Conservation (phyloP, 2,888 invertebrate genomes). For the Oligia fasciuncula region DNA sequence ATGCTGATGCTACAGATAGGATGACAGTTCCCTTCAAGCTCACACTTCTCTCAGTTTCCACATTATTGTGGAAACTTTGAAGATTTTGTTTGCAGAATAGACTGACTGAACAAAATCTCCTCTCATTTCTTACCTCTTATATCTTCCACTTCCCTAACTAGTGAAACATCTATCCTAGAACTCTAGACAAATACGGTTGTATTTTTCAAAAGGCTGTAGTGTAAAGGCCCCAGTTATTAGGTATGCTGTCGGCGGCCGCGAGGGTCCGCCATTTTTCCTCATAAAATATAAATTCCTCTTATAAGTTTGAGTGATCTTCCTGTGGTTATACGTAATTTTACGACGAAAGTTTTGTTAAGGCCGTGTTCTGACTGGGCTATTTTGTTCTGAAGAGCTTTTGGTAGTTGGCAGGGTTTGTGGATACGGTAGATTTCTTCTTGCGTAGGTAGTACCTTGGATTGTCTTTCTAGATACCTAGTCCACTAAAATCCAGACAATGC, state of each 20-base stretch:
- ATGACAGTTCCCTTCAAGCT: no score
- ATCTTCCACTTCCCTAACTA: constrained; percentile 17
- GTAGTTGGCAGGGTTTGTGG: background rate
- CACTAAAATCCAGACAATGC: background rate
- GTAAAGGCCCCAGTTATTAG: constrained; percentile 66
- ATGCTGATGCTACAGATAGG: no score
- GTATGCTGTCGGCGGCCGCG: constrained; percentile 73
- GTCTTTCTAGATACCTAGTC: background rate
- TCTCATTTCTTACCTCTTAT: background rate
- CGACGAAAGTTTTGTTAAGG: constrained; percentile 79
- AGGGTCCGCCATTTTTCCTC: constrained; percentile 83
- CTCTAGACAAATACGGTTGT: constrained; percentile 56
- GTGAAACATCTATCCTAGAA: constrained; percentile 23
- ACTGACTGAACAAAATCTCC: constrained; percentile 3
- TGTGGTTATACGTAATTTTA: constrained; percentile 87
- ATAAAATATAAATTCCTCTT: constrained; percentile 86
- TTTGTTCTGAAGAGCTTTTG: constrained; percentile 15
- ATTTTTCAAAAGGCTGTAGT: constrained; percentile 58
- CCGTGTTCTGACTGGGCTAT: constrained; percentile 73
- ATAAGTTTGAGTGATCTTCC: constrained; percentile 85
- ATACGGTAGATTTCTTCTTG: background rate
- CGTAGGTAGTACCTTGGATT: background rate
- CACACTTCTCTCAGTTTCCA: no score
- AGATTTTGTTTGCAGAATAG: background rate
- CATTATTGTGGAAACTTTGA: no score